Percentiles rank a stretch among this genome's conserved stretches.
phyloP scores from a whole-genome alignment of 2,797 vertebrate genomes.

The Scomberomorus guttatus region DNA sequence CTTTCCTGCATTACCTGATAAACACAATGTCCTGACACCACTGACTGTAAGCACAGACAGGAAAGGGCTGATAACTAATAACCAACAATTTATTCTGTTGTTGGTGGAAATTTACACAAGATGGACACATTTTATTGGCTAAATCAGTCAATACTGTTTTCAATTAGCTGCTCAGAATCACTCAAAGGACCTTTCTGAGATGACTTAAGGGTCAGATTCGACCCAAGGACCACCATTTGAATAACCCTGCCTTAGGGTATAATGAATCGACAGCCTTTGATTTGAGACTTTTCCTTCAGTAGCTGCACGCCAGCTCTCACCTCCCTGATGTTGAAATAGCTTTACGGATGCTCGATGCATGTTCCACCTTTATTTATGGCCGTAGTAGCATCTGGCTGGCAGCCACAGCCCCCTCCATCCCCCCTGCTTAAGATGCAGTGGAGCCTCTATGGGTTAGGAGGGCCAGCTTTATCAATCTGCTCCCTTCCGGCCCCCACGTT shows the following conservation, averaged over 20 bases:
- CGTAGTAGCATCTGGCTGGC: constrained; percentile 69
- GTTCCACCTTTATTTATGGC: constrained; percentile 72
- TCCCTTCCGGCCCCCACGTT: constrained; percentile 85
- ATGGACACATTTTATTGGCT: constrained; percentile 46
- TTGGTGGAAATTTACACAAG: constrained; percentile 44
- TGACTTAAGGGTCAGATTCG: constrained; percentile 45
- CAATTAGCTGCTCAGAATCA: constrained; percentile 55
- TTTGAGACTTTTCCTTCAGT: constrained; percentile 43
- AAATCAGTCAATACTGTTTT: constrained; percentile 55
- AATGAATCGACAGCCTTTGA: constrained; percentile 56
- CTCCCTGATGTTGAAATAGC: constrained; percentile 51
- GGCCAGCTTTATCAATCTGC: constrained; percentile 87
- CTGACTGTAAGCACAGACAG: background rate
- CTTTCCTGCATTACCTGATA: too few species aligned
- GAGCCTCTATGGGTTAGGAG: constrained; percentile 76
- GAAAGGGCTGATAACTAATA: constrained; percentile 21
- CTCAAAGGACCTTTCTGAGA: constrained; percentile 39
- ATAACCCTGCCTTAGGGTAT: constrained; percentile 44
- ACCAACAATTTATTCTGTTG: constrained; percentile 49
- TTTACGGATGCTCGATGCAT: constrained; percentile 40
- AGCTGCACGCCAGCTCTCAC: constrained; percentile 31
- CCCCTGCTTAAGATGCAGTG: constrained; percentile 85
- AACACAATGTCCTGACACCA: background rate
- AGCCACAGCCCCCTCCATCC: constrained; percentile 45
- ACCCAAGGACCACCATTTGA: constrained; percentile 54